Evolutionary conservation across 2,113 vertebrate genomes (phyloP).

Genomic region (Ceratotherium simum): DNA sequence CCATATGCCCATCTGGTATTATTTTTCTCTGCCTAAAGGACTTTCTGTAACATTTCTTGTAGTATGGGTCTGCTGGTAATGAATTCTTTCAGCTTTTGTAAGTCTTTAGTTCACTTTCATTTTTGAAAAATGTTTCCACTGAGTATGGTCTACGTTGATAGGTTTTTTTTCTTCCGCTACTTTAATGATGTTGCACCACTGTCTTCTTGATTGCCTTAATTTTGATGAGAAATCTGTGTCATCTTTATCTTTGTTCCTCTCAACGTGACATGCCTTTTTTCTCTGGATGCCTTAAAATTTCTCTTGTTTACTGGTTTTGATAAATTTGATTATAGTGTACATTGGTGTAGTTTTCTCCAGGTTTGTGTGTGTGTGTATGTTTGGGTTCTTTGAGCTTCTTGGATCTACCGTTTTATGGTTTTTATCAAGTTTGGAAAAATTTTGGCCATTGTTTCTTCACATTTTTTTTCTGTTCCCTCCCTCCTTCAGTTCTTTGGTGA

Average conservation of each 20-base stretch:
- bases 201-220: not conserved
- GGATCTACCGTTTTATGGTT: not conserved
- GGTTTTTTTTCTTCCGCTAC: not conserved
- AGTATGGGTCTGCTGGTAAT: not conserved
- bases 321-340: not conserved
- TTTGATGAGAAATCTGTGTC: not conserved
- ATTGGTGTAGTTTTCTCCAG: not conserved
- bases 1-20: not conserved
- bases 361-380: not conserved
- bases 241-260: not conserved
- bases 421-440: not conserved
- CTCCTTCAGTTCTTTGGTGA: not conserved
- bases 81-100: not conserved
- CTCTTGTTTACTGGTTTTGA: not conserved
- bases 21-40: not conserved
- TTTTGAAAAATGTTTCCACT: not conserved
- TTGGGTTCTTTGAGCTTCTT: not conserved
- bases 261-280: not conserved
- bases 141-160: not conserved
- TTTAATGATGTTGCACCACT: not conserved
- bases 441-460: conserved; percentile 2
- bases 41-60: not conserved
- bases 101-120: not conserved
- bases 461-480: not conserved
- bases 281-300: not conserved